Evolutionary conservation across 2,113 vertebrate species (phyloP).

Genomic region (Donacobius atricapilla): DNA sequence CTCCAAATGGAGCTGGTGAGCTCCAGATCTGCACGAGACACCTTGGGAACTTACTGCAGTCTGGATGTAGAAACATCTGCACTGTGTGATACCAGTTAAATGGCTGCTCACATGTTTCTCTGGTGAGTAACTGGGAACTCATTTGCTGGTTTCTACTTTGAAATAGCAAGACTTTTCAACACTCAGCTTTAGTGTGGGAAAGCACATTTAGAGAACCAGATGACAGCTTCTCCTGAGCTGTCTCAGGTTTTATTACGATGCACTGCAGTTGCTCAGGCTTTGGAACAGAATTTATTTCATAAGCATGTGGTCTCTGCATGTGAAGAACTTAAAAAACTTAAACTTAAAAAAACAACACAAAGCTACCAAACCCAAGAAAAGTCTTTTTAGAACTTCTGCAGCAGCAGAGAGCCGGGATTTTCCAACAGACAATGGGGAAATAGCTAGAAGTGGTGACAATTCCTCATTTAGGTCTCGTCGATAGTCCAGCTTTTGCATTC

Average conservation of each 20-base stretch:
- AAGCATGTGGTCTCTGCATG: background rate
- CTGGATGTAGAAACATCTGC: background rate
- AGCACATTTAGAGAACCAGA: background rate
- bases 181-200: background rate
- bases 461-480: fast-evolving
- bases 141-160: background rate
- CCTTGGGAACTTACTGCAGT: fast-evolving
- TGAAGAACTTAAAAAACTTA: background rate
- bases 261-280: background rate
- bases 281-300: background rate
- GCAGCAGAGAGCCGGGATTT: background rate
- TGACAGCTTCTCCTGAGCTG: background rate
- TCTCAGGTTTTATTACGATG: background rate
- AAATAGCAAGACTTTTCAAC: background rate
- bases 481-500: background rate
- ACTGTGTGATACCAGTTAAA: background rate
- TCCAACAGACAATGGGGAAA: background rate
- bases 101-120: background rate
- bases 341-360: background rate
- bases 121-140: background rate
- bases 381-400: background rate
- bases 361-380: background rate
- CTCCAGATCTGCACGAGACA: background rate
- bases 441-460: background rate
- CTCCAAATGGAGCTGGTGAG: background rate